Conservation (phyloP, 1,140 invertebrate species). For the Oscheius sp. region DNA sequence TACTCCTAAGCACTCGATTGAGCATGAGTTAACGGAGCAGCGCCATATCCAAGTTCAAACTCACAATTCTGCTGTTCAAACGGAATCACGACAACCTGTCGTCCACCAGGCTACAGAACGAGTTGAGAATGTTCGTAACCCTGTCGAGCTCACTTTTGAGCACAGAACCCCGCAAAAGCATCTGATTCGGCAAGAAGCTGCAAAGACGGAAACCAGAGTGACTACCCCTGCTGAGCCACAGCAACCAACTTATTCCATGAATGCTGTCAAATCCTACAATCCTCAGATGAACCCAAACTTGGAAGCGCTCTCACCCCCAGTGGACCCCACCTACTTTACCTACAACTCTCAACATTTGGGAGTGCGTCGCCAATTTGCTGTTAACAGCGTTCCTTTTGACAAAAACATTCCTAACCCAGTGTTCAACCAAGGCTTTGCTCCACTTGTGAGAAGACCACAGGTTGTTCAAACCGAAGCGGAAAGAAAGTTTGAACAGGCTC, state of each 20-base stretch:
- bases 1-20: too few relatives aligned
- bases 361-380: constrained; percentile 10
- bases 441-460: neutral
- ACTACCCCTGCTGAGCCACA: neutral
- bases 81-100: neutral
- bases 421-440: neutral
- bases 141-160: neutral
- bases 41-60: neutral
- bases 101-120: neutral
- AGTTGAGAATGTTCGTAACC: too few relatives aligned
- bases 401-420: neutral
- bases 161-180: neutral
- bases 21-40: too few relatives aligned
- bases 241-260: neutral
- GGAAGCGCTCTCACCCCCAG: constrained; percentile 20
- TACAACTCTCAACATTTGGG: constrained; percentile 28
- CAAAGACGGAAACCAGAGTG: neutral
- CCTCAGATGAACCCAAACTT: constrained; percentile 2
- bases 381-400: constrained; percentile 7
- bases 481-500: neutral
- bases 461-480: neutral
- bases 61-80: neutral
- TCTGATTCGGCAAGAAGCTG: neutral
- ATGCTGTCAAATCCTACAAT: neutral
- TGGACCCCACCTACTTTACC: constrained; percentile 29